Percentiles rank a stretch among this genome's conserved stretches.
These are phyloP conservation scores for Hemibagrus wyckioides DNA, from an alignment of 2,113 vertebrate species.

Conservation along the genomic window DNA sequence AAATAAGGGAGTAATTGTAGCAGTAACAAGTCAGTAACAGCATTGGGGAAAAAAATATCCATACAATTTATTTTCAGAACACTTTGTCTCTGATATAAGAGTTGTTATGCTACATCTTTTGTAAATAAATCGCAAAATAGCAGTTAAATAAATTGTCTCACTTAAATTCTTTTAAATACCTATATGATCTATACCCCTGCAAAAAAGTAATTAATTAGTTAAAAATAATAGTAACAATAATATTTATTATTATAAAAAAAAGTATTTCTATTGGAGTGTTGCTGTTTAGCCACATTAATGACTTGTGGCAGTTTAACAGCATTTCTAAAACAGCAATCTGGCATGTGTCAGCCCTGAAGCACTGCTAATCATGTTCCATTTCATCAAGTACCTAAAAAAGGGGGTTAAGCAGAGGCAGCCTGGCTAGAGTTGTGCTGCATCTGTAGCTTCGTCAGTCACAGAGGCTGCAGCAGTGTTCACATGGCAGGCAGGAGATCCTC, in stretches of 20 bases:
- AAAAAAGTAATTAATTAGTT: no score
- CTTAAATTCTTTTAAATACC: background rate
- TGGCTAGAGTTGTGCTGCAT: background rate
- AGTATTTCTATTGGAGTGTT: background rate
- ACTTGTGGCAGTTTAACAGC: background rate
- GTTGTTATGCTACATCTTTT: background rate
- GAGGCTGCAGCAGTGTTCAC: constrained; percentile 14
- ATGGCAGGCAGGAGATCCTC: constrained; percentile 30
- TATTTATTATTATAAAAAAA: background rate
- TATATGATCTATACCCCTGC: background rate
- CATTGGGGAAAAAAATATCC: background rate
- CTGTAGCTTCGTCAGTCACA: background rate
- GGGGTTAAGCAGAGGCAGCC: background rate
- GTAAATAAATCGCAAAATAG: background rate
- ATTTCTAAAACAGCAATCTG: background rate
- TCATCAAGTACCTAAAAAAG: background rate
- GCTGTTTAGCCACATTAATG: background rate
- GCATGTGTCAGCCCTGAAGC: background rate
- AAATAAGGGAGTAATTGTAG: background rate
- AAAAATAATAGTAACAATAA: no score
- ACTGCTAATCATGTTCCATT: background rate
- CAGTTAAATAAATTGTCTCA: background rate
- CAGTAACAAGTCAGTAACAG: background rate
- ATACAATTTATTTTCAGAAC: background rate
- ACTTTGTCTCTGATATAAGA: background rate